Base-by-base conservation (phyloP, 2,797 vertebrate genomes). In the Ctenopoma kingsleyae region DNA sequence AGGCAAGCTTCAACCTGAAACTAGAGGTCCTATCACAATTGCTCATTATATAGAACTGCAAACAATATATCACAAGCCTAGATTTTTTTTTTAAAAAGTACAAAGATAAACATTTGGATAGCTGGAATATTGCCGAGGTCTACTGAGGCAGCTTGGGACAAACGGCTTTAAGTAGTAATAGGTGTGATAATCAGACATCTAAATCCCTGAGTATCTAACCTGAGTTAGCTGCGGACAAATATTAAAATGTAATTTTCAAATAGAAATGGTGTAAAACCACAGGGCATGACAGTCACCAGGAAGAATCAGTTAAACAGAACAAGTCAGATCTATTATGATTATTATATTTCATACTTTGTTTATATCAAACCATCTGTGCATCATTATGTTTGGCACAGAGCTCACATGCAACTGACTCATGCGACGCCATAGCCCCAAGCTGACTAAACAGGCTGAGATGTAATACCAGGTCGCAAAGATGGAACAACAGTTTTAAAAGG, bases 1-100 rank as follows among this genome's bases (percentile, higher is more conserved):
- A 53, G 81, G 66, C 78, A 53, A 77, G 82, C 76, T 79, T 65
- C 74, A 71, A 81, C 81, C 76, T 81, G 80, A 90, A 83, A 88
- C 85, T 63, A 63, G 75, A 91, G 71, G 76, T 76, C 69, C 41
- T 41, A 69, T 86, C 82, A 84, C 82, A 90, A 76, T 74, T 50
- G 64, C 64, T 88, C 59, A 76, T 83, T 83, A 78, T 80, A 76
- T 75, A 41, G 73, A 85, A 55, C 53, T 23, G 70, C 11, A 22
- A 58, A 78, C 71, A 57, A 74, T 89, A 83, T 73, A 85, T 89
- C 77, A 87, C 23, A 65, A 67, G 60, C 56, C 48, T 46, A n/a
- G n/a, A n/a, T n/a, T n/a, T n/a, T n/a, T n/a, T n/a, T n/a, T n/a
- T n/a, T n/a, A n/a, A n/a, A n/a, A n/a, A n/a, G n/a, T n/a, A n/a